A percentile compares a stretch with the other conserved stretches of the same genome.
Conservation (phyloP, 2,113 vertebrate genomes). For the Ceratotherium simum region DNA sequence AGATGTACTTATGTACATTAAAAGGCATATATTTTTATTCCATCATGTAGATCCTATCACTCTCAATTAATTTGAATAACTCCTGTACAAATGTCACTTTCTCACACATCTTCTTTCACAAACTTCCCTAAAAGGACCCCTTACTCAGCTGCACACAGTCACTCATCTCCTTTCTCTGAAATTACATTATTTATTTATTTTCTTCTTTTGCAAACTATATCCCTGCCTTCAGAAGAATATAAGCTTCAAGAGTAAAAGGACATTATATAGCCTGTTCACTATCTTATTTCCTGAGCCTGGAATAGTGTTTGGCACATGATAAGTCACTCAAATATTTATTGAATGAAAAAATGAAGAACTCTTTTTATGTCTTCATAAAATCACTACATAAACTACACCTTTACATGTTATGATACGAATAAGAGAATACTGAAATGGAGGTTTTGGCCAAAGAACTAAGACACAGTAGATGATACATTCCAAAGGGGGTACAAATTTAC, state of each 20-base stretch:
- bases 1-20: not conserved
- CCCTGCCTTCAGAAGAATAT: not conserved
- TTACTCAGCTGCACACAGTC: not conserved
- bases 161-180: conserved; percentile 10
- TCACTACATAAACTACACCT: not conserved
- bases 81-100: not conserved
- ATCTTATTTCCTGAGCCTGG: not conserved
- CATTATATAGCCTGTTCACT: not conserved
- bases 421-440: not conserved
- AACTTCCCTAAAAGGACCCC: not conserved
- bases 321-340: not conserved
- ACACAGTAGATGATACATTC: not conserved
- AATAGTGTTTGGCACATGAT: not conserved
- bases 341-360: not conserved
- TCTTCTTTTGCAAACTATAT: not conserved
- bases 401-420: not conserved
- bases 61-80: not conserved
- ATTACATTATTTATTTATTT: not conserved
- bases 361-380: not conserved
- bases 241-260: not conserved
- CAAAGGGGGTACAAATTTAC: not conserved
- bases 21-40: not conserved
- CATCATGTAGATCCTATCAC: not conserved
- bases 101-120: not conserved
- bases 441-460: not conserved